Base-by-base conservation (phyloP, 2,113 vertebrate genomes). In the Pardalotus punctatus region DNA sequence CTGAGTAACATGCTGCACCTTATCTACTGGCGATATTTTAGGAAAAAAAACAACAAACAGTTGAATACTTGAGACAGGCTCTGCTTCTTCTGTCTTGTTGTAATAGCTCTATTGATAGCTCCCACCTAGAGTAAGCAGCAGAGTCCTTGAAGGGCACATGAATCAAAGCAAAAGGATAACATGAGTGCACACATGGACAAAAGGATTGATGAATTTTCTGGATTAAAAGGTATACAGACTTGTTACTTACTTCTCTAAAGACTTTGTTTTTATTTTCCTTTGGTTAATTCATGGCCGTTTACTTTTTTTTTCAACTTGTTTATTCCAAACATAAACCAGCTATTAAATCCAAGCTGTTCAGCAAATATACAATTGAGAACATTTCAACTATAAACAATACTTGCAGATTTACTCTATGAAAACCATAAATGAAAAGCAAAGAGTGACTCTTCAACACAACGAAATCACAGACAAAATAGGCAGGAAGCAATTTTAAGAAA, bases 281-380 rank as follows among this genome's bases (percentile, higher is more conserved):
- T 42, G 36, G 54, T 77, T 89, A 60, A 86, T 93, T 84, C 76
- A 72, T 0, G 2, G 53, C 12, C 22, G 35, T 96, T 96, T 66
- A 27, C 24, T 77, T 85, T 48, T 83, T 71, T 62, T 43, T 79
- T 29, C 42, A 61, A 45, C 57, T 90, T 88, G 43, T 86, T 93
- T 95, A 92, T 96, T 95, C 90, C 60, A 90, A 93, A 62, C 72
- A 81, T 60, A 93, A 60, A 73, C 21, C 53, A 95, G 58, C 86
- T 79, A 90, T 94, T 93, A 95, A 95, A 93, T 51, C 22, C 91
- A 95, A 97, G 85, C 54, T 91, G 91, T 67, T 96, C 65, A 85
- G 43, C 67, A 92, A 81, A 90, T 10, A 82, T 5, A 85, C 74
- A 86, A 71, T 23, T 60, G 61, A 93, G 93, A 96, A 94, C 54